Evolutionary conservation across 2,888 invertebrate genomes (phyloP).

Genomic region (Pediacus dermestoides): DNA sequence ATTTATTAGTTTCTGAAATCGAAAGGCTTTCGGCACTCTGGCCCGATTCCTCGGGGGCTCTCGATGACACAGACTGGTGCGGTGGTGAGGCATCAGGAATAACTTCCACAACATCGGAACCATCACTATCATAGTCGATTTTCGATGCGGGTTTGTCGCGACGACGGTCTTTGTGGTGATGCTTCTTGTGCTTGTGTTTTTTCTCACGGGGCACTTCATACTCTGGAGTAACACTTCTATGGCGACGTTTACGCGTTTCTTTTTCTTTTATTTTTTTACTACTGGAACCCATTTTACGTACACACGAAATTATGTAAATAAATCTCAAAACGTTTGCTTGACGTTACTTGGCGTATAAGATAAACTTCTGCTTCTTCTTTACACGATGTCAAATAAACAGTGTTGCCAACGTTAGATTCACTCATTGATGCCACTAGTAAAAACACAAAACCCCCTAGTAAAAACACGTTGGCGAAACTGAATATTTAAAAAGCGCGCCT

Average conservation of each 20-base stretch:
- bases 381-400: too few species aligned
- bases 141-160: slow-evolving; percentile 39
- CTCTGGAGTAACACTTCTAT: slow-evolving; percentile 56
- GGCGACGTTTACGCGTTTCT: slow-evolving; percentile 65
- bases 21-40: slow-evolving; percentile 61
- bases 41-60: slow-evolving; percentile 42
- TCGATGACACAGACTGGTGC: slow-evolving; percentile 47
- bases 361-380: too few species aligned
- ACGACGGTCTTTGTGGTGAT: slow-evolving; percentile 49
- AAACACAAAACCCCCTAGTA: too few species aligned
- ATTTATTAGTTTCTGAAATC: slow-evolving; percentile 80
- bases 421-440: too few species aligned
- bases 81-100: slow-evolving; percentile 33
- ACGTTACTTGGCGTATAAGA: too few species aligned
- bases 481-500: too few species aligned
- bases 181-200: slow-evolving; percentile 55
- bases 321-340: too few species aligned
- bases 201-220: slow-evolving; percentile 52
- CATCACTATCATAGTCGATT: slow-evolving; percentile 54
- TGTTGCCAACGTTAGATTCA: too few species aligned
- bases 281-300: slow-evolving; percentile 71
- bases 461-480: too few species aligned
- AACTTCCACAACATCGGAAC: slow-evolving; percentile 49
- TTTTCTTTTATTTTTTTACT: slow-evolving; percentile 66
- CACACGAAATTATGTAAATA: too few species aligned